Evolutionary conservation across 2,797 vertebrate genomes (phyloP), one percentile per base, ranked within the genome.

Genomic region (Catharus ustulatus): DNA sequence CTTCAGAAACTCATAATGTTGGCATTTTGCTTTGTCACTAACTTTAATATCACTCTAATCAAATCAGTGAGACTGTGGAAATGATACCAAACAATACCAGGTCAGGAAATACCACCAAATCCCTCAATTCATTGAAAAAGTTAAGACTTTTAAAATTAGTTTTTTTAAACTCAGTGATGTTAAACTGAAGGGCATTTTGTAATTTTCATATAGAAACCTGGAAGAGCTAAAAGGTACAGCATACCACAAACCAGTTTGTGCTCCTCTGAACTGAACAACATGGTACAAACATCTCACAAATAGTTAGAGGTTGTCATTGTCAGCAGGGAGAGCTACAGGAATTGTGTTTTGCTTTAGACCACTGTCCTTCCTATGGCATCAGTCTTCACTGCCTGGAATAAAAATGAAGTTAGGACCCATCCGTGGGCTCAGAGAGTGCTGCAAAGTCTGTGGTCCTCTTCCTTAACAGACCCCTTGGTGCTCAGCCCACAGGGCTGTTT

Each of bases 41-140:
- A 91, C 94, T 96, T 97, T 96, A 97, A 97, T 97, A 96, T 96
- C 89, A 54, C 92, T 95, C 95, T 97, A 97, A 97, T 97, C 95
- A 97, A 96, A 95, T 93, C 95, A 95, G 89, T 15, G 64, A 97
- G 89, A 87, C 95, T 87, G 93, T 96, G 87, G 93, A 97, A 96
- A 97, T 5, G 66, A 96, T 96, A 95, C 95, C 96, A 97, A 97
- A 96, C 93, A 97, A 95, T 96, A 96, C 74, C 93, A 85, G 91
- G 95, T 94, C 95, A 96, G 94, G 94, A 97, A 97, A 97, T 97
- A 96, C 96, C 96, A 97, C 86, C 96, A 97, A 97, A 97, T 96
- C 96, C 96, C 94, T 96, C 94, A 92, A 94, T 97, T 96, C 95
- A 95, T 83, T 97, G 96, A 76, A 93, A 83, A 97, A 97, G 94